These are phyloP conservation scores for Papilio xuthus DNA, from an alignment of 1,140 invertebrate species.

Conservation along the genomic window DNA sequence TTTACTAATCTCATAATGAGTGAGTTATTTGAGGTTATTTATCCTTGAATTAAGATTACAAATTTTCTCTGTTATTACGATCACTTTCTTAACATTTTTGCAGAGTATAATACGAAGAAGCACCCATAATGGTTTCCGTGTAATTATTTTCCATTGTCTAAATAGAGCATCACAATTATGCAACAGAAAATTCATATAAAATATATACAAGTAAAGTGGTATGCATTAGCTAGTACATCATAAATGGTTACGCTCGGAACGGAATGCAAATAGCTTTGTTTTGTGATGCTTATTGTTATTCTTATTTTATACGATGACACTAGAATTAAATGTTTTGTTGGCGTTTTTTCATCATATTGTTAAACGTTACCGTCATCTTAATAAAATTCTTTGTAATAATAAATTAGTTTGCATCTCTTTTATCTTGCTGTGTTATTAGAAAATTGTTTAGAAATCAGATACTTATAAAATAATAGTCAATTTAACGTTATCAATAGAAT, in stretches of 20 bases:
- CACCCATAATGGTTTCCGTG: not conserved
- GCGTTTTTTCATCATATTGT: constrained; percentile 16
- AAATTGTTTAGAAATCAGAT: not conserved
- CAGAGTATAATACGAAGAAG: not conserved
- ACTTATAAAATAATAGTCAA: not conserved
- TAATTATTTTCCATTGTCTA: not conserved
- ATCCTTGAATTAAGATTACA: not conserved
- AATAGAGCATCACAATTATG: not conserved
- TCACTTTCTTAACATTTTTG: not conserved
- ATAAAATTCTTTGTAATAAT: constrained; percentile 7
- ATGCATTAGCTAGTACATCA: not conserved
- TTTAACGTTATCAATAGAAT: not conserved
- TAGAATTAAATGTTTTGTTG: constrained; percentile 19
- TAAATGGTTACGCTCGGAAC: constrained; percentile 1
- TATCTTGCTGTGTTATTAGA: not conserved
- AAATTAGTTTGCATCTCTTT: not conserved
- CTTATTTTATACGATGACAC: constrained; percentile 24
- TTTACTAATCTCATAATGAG: not conserved
- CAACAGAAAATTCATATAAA: not conserved
- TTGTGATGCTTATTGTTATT: constrained; percentile 25
- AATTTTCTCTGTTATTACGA: not conserved
- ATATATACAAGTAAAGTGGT: not conserved
- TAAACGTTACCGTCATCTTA: not conserved
- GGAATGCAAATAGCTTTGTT: constrained; percentile 26
- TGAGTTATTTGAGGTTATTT: not conserved